Evolutionary conservation across 2,113 vertebrate species (phyloP).

Genomic region (Hipposideros armiger): DNA sequence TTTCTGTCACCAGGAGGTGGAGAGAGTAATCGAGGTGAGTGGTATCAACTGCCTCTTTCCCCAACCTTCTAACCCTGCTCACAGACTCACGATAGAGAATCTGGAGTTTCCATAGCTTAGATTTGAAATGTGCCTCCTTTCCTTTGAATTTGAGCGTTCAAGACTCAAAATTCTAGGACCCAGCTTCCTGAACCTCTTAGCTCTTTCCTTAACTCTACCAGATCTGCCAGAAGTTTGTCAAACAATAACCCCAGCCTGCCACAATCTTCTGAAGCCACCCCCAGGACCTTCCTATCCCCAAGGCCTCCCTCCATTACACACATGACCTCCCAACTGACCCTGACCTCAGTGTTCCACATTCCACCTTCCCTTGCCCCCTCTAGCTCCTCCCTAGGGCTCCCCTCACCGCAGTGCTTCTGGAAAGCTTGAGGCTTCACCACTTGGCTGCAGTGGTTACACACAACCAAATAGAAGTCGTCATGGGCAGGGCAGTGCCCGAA

Average conservation of each 20-base stretch:
- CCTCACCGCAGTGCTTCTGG: slow-evolving; percentile 95
- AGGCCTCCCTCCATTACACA: background rate
- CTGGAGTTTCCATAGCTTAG: background rate
- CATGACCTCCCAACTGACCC: slow-evolving; percentile 14
- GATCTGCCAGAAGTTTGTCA: background rate
- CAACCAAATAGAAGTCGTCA: slow-evolving; percentile 97
- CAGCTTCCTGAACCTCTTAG: slow-evolving; percentile 10
- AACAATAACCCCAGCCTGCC: background rate
- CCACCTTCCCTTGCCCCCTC: slow-evolving; percentile 30
- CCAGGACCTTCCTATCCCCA: background rate
- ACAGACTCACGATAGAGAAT: background rate
- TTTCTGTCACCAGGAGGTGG: slow-evolving; percentile 87
- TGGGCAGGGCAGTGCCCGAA: slow-evolving; percentile 96
- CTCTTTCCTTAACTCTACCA: background rate
- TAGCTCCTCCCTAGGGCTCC: slow-evolving; percentile 3
- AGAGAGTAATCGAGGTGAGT: slow-evolving; percentile 71
- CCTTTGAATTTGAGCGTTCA: background rate
- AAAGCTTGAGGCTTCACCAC: slow-evolving; percentile 98
- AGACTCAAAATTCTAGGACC: slow-evolving; percentile 19
- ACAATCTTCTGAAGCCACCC: background rate
- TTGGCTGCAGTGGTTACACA: slow-evolving; percentile 96
- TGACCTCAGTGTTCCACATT: background rate
- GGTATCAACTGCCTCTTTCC: background rate
- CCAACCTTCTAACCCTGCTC: background rate
- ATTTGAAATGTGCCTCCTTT: background rate